These are phyloP conservation scores for Teleiodes luculella DNA, from an alignment of 2,888 invertebrate species.

Conservation along the genomic window DNA sequence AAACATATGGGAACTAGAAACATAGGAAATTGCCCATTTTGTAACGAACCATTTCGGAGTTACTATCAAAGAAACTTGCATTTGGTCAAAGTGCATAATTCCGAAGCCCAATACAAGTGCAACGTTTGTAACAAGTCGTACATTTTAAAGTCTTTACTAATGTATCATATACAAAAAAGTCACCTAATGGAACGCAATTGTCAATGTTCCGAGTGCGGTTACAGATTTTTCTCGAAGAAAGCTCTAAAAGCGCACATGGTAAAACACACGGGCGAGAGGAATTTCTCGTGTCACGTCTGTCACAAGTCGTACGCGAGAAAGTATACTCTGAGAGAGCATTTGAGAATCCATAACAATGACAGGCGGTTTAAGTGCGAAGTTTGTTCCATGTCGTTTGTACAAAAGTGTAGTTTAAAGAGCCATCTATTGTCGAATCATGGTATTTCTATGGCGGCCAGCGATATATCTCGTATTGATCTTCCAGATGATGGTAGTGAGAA, in stretches of 20 bases:
- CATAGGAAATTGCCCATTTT: constrained; percentile 62
- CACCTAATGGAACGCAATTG: constrained; percentile 72
- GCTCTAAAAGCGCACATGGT: constrained; percentile 73
- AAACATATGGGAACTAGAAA: constrained; percentile 59
- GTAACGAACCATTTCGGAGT: constrained; percentile 56
- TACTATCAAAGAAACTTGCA: constrained; percentile 67
- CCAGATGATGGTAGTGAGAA: too few species aligned
- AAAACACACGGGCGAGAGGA: constrained; percentile 64
- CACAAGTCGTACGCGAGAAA: constrained; percentile 62
- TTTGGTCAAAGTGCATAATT: constrained; percentile 61
- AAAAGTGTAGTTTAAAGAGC: constrained; percentile 64
- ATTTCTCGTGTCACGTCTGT: constrained; percentile 54
- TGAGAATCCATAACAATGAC: constrained; percentile 66
- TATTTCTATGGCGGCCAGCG: constrained; percentile 55
- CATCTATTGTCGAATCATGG: constrained; percentile 63
- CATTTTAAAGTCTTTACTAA: constrained; percentile 56
- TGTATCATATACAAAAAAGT: constrained; percentile 63
- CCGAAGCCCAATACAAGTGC: constrained; percentile 62
- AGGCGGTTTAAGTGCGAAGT: constrained; percentile 58
- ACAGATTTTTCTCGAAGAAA: constrained; percentile 73
- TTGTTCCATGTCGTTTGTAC: constrained; percentile 55
- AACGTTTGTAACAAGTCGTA: constrained; percentile 58
- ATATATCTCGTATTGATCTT: constrained; percentile 29
- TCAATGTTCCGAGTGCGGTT: constrained; percentile 72
- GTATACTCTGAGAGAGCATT: constrained; percentile 58